Conservation (phyloP, 2,888 invertebrate genomes). For the Eupelmus urozonus region DNA sequence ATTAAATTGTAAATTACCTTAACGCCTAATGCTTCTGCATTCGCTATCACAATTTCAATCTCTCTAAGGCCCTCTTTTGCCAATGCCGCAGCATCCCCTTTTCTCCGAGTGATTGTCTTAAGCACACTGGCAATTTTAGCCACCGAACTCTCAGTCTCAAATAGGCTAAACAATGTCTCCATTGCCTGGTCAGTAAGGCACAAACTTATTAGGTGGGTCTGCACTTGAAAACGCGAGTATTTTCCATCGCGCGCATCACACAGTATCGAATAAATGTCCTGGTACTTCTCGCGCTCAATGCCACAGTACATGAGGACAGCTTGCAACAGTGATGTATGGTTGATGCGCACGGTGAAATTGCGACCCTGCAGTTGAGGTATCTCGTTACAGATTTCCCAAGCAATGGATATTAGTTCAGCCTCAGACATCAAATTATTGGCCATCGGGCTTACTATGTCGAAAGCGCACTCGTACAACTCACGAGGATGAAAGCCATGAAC, state of each 20-base stretch:
- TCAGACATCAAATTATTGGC: conserved; percentile 87
- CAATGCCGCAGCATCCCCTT: conserved; percentile 82
- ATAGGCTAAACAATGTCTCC: conserved; percentile 81
- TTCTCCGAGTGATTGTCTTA: conserved; percentile 83
- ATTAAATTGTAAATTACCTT: too few relatives aligned
- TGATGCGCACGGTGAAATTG: conserved; percentile 85
- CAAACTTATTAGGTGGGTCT: conserved; percentile 83
- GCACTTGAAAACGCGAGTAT: conserved; percentile 84
- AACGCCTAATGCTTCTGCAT: conserved; percentile 87
- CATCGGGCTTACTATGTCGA: conserved; percentile 92
- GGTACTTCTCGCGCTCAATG: conserved; percentile 84
- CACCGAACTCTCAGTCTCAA: conserved; percentile 83
- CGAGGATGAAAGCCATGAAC: conserved; percentile 88
- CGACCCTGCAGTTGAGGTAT: conserved; percentile 83
- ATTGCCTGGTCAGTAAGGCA: conserved; percentile 85
- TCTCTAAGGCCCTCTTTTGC: conserved; percentile 87
- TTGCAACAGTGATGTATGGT: conserved; percentile 87
- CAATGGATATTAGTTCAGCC: conserved; percentile 89
- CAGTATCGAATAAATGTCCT: conserved; percentile 78
- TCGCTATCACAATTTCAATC: conserved; percentile 84
- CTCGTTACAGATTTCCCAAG: conserved; percentile 86
- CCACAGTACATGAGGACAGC: conserved; percentile 89
- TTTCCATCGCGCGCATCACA: conserved; percentile 81
- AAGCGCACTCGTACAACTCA: conserved; percentile 93
- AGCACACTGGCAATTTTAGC: conserved; percentile 82